Conservation (phyloP, 2,888 invertebrate species). For the Exephanes ischioxanthus region DNA sequence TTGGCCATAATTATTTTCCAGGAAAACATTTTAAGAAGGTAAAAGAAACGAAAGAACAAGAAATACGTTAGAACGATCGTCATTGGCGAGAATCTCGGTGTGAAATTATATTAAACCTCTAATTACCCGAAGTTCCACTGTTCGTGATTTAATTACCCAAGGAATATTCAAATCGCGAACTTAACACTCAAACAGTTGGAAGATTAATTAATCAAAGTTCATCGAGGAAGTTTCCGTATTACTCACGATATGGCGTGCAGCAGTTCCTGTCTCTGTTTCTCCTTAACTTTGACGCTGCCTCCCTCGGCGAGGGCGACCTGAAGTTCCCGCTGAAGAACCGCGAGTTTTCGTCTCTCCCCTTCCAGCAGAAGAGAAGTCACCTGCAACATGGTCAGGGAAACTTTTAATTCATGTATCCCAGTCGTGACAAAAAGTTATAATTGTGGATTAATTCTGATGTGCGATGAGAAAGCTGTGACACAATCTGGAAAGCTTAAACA, state of each 20-base stretch:
- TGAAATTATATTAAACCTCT: neutral
- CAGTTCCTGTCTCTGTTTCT: conserved; percentile 89
- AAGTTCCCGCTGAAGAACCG: conserved; percentile 89
- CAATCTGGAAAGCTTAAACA: neutral
- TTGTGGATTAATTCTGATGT: neutral
- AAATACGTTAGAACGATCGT: neutral
- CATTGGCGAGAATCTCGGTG: neutral
- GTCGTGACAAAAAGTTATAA: neutral
- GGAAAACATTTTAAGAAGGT: neutral
- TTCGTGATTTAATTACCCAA: conserved; percentile 50
- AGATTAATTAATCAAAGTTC: conserved; percentile 60
- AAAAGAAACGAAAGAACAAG: too few species aligned
- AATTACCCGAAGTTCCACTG: conserved; percentile 25
- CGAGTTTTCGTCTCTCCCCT: conserved; percentile 89
- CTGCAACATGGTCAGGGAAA: conserved; percentile 83
- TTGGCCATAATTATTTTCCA: neutral
- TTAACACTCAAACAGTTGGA: conserved; percentile 13
- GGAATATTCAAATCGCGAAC: conserved; percentile 30
- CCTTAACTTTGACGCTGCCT: conserved; percentile 88
- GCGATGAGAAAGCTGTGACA: neutral
- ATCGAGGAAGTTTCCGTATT: conserved; percentile 49
- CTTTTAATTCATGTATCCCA: neutral
- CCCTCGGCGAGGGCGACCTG: conserved; percentile 88
- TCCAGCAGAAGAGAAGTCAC: conserved; percentile 90
- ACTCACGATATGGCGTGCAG: conserved; percentile 89